A percentile compares a stretch with the other conserved stretches of the same genome.
phyloP scores from a whole-genome alignment of 2,797 vertebrate species.

The Phrynocephalus forsythii region DNA sequence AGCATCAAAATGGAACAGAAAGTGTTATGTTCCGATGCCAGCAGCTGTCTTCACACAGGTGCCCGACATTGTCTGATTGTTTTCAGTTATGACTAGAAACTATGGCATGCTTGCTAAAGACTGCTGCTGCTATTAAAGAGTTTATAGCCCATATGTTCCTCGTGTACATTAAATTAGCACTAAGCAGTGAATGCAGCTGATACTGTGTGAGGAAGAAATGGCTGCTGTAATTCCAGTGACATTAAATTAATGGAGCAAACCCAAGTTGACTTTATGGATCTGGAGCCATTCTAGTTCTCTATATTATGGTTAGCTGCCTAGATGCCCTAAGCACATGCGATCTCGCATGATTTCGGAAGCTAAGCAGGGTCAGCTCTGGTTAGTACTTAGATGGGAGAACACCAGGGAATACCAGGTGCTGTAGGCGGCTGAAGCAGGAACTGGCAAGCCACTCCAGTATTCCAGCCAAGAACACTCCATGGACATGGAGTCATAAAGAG shows the following conservation, averaged over 20 bases:
- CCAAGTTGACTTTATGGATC: conserved; percentile 11
- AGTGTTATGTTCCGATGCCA: background rate
- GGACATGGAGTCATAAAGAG: too few relatives aligned
- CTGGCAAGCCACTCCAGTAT: too few relatives aligned
- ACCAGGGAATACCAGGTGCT: too few relatives aligned
- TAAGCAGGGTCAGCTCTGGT: too few relatives aligned
- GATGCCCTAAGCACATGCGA: too few relatives aligned
- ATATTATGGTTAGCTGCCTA: background rate
- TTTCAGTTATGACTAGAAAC: conserved; percentile 33
- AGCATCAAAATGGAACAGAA: conserved; percentile 24
- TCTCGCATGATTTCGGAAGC: too few relatives aligned
- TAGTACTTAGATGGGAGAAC: too few relatives aligned
- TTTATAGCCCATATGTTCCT: conserved; percentile 25
- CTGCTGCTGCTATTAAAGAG: background rate
- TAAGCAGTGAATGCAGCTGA: conserved; percentile 20
- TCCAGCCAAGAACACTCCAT: too few relatives aligned
- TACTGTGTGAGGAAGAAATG: background rate
- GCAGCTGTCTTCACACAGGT: conserved; percentile 24
- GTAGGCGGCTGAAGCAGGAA: too few relatives aligned
- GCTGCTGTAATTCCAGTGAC: conserved; percentile 21
- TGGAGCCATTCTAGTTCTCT: conserved; percentile 23
- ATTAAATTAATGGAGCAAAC: conserved; percentile 11
- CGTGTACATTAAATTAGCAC: background rate
- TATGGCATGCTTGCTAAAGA: background rate
- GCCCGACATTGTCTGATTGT: background rate